Conservation (phyloP, 1,140 invertebrate genomes). For the Neodiprion pinetum region DNA sequence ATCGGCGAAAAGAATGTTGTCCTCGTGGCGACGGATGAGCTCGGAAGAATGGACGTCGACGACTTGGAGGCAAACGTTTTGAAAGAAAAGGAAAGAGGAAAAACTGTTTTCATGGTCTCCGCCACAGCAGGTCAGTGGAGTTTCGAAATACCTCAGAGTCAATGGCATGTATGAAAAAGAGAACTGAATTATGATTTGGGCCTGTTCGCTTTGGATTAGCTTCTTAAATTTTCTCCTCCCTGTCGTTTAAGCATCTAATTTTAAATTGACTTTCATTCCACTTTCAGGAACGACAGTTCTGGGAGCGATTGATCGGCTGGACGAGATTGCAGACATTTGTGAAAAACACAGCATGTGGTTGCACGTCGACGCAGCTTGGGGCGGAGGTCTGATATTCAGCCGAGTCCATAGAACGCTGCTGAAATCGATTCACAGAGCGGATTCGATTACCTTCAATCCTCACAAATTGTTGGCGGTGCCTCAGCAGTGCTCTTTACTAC, state of each 20-base stretch:
- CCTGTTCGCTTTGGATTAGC: too few relatives aligned
- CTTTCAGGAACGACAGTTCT: conserved; percentile 59
- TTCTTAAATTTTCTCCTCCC: too few relatives aligned
- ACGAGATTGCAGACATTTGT: conserved; percentile 69
- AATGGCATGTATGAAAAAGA: not conserved
- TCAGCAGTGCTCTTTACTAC: conserved; percentile 71
- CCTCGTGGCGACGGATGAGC: conserved; percentile 48
- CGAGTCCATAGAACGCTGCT: conserved; percentile 63
- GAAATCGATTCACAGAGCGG: conserved; percentile 66
- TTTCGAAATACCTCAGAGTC: conserved; percentile 20
- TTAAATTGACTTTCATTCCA: not conserved
- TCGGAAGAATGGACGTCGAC: conserved; percentile 65
- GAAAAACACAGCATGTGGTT: conserved; percentile 70
- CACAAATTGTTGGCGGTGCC: conserved; percentile 72
- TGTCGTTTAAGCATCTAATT: too few relatives aligned
- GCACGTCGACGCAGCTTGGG: conserved; percentile 76
- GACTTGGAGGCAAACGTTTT: conserved; percentile 64
- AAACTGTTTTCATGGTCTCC: conserved; percentile 66
- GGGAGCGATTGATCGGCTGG: conserved; percentile 72
- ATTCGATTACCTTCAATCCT: conserved; percentile 75
- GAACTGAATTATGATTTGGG: too few relatives aligned
- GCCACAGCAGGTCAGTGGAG: conserved; percentile 69
- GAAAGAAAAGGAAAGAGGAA: conserved; percentile 53
- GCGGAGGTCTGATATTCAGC: conserved; percentile 71
- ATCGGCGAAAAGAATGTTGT: conserved; percentile 56